phyloP scores from a whole-genome alignment of 2,888 invertebrate genomes.

The Drymonia ruficornis region DNA sequence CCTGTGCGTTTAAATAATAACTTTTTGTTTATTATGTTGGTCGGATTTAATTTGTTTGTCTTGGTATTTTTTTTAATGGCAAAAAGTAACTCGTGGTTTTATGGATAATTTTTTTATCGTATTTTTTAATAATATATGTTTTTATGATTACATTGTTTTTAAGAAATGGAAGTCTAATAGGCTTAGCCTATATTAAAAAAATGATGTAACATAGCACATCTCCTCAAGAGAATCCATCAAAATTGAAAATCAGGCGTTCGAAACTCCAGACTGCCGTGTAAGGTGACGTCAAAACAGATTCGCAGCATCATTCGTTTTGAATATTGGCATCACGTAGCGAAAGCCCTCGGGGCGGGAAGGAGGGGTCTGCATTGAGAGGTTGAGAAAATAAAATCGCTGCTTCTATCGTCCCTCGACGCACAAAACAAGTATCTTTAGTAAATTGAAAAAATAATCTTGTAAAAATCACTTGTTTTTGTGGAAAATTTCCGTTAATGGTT shows the following conservation, averaged over 20 bases:
- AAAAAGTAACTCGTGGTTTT: no score
- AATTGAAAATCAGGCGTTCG: conserved; percentile 39
- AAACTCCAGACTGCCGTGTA: conserved; percentile 56
- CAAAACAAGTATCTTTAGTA: conserved; percentile 70
- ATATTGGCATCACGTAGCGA: conserved; percentile 78
- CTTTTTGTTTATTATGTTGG: conserved; percentile 24
- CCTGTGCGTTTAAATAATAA: conserved; percentile 28
- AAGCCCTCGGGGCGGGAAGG: conserved; percentile 73
- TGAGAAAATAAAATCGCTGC: conserved; percentile 75
- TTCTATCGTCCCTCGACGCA: conserved; percentile 70
- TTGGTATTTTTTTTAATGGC: background rate
- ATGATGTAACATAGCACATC: no score
- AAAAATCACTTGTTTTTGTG: no score
- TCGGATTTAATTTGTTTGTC: background rate
- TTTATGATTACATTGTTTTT: no score
- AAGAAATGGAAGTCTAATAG: no score
- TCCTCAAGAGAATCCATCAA: conserved; percentile 4
- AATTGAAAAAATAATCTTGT: conserved; percentile 62
- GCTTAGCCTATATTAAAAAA: no score
- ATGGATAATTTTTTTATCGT: no score
- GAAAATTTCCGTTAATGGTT: conserved; percentile 47
- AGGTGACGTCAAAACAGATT: conserved; percentile 74
- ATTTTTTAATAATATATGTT: no score
- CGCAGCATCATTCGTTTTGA: conserved; percentile 76
- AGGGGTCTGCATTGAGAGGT: conserved; percentile 61